Conservation (phyloP, 2,888 invertebrate species). For the Lepidochrysops patricia region DNA sequence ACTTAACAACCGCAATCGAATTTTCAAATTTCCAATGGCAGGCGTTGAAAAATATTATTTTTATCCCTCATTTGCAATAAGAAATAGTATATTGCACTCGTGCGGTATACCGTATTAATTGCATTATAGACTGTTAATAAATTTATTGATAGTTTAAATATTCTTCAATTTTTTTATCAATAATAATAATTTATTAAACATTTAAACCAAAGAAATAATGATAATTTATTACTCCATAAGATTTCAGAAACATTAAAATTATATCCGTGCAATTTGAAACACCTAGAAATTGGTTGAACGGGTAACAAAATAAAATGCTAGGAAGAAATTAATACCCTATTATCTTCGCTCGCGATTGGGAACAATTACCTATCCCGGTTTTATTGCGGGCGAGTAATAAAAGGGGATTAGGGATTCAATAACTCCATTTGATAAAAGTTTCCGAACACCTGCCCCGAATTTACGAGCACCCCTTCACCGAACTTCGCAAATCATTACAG, state of each 20-base stretch:
- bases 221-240: neutral
- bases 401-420: constrained; percentile 56
- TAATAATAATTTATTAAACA: no score
- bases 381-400: constrained; percentile 49
- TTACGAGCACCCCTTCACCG: constrained; percentile 46
- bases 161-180: no score
- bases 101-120: no score
- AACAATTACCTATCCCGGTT: constrained; percentile 40
- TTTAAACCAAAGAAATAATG: no score
- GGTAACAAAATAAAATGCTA: constrained; percentile 19
- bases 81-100: no score
- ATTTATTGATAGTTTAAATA: no score
- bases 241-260: neutral
- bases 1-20: no score
- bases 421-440: constrained; percentile 51
- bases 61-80: no score
- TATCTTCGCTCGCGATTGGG: constrained; percentile 31
- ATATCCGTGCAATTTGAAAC: neutral
- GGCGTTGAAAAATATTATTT: no score
- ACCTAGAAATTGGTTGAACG: neutral
- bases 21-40: no score
- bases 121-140: no score
- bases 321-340: constrained; percentile 32
- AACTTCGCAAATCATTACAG: constrained; percentile 24
- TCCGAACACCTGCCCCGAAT: constrained; percentile 40